These are phyloP conservation scores for Vanessa cardui DNA, from an alignment of 2,888 invertebrate genomes.

Conservation along the genomic window DNA sequence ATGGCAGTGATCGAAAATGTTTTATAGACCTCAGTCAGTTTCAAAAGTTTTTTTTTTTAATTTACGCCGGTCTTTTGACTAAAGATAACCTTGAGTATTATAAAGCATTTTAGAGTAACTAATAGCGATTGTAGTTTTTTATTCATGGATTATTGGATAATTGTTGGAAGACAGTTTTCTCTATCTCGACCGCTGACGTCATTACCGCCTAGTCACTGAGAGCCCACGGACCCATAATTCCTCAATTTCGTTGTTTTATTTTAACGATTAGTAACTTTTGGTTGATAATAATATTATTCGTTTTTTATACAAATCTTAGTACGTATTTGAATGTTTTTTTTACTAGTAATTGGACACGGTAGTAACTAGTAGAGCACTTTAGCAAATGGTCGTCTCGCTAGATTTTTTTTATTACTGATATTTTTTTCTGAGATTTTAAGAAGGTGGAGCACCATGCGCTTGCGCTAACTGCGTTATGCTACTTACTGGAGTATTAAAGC, in stretches of 20 bases:
- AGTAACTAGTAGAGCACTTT: slow-evolving; percentile 79
- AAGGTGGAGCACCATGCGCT: slow-evolving; percentile 51
- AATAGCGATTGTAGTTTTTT: slow-evolving; percentile 55
- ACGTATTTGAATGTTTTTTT: slow-evolving; percentile 58
- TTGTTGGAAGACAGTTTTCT: slow-evolving; percentile 59
- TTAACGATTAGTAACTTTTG: slow-evolving; percentile 73
- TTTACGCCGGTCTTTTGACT: slow-evolving; percentile 53
- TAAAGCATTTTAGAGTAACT: slow-evolving; percentile 69
- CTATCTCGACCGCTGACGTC: slow-evolving; percentile 58
- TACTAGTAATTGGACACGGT: slow-evolving; percentile 69
- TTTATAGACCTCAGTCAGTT: slow-evolving; percentile 67
- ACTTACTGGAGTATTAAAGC: slow-evolving; percentile 75
- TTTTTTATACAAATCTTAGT: slow-evolving; percentile 73
- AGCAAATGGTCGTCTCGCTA: slow-evolving; percentile 78
- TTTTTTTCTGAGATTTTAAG: slow-evolving; percentile 71
- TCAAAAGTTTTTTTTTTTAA: slow-evolving; percentile 42
- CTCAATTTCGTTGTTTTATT: slow-evolving; percentile 64
- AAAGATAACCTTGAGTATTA: slow-evolving; percentile 64
- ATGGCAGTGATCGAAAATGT: slow-evolving; percentile 62
- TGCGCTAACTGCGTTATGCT: slow-evolving; percentile 54
- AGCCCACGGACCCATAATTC: slow-evolving; percentile 73
- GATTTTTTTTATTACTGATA: slow-evolving; percentile 60
- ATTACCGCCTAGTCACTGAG: slow-evolving; percentile 83
- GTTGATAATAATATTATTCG: slow-evolving; percentile 76
- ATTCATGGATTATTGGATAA: slow-evolving; percentile 53